Evolutionary conservation across 2,113 vertebrate species (phyloP).

Genomic region (Mustela nigripes): DNA sequence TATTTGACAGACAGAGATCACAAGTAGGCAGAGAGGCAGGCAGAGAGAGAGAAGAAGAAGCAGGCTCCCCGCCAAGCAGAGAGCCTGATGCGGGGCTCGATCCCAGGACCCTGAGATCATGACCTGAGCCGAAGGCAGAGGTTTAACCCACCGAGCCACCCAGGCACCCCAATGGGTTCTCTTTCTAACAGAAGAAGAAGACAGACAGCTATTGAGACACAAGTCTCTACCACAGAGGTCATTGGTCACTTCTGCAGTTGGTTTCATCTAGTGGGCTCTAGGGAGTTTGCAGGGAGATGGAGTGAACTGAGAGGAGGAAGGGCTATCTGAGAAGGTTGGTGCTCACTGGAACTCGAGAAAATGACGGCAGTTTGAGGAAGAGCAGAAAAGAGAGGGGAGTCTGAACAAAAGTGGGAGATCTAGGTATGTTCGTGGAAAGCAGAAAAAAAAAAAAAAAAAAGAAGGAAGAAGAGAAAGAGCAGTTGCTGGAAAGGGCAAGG

Average conservation of each 20-base stretch:
- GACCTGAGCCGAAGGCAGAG: too few species aligned
- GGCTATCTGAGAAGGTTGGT: background rate
- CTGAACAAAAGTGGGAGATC: background rate
- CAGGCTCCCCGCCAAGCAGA: too few species aligned
- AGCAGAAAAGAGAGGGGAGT: background rate
- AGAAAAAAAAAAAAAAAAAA: background rate
- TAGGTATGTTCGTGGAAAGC: background rate
- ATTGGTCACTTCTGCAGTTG: background rate
- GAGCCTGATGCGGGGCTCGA: too few species aligned
- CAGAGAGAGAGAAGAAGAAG: too few species aligned
- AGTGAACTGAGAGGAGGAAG: background rate
- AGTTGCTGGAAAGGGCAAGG: background rate
- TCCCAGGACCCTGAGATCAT: too few species aligned
- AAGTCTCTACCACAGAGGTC: background rate
- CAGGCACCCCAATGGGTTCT: background rate
- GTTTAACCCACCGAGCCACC: too few species aligned
- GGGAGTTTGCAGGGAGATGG: too few species aligned
- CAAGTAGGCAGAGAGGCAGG: too few species aligned
- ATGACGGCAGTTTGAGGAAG: background rate
- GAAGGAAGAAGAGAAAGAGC: slow-evolving; percentile 7
- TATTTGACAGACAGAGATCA: too few species aligned
- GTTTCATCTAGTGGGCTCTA: background rate
- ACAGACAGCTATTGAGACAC: background rate
- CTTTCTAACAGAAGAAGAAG: background rate
- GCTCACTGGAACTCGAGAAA: background rate